Conservation (phyloP, 2,113 vertebrate species). For the Ageneiosus marmoratus region DNA sequence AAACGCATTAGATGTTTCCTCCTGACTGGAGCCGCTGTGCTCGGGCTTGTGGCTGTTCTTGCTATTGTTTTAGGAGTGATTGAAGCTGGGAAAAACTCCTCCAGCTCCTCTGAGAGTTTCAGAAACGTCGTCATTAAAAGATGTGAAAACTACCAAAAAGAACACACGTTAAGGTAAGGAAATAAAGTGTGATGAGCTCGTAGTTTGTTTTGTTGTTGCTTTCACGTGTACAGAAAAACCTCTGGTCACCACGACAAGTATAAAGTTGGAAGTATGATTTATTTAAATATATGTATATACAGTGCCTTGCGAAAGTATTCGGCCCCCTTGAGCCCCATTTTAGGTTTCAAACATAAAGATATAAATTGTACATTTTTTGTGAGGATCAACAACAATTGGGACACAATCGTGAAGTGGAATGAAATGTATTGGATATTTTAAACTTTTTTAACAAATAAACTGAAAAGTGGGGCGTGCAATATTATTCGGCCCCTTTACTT, state of each 20-base stretch:
- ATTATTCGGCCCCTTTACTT: too few relatives aligned
- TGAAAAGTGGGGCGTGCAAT: too few relatives aligned
- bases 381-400: too few relatives aligned
- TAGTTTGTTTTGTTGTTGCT: background rate
- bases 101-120: background rate
- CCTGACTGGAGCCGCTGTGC: background rate
- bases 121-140: conserved; percentile 1
- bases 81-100: background rate
- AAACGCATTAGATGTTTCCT: background rate
- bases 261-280: too few relatives aligned
- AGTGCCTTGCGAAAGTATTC: too few relatives aligned
- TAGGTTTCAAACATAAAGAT: too few relatives aligned
- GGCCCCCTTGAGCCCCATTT: too few relatives aligned
- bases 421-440: too few relatives aligned
- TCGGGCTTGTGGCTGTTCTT: background rate
- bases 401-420: too few relatives aligned
- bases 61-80: background rate
- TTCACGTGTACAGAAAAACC: background rate
- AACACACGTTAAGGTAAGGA: background rate
- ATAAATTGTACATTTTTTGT: too few relatives aligned
- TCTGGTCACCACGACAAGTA: background rate
- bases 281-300: too few relatives aligned
- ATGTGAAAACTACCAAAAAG: background rate
- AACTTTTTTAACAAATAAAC: too few relatives aligned
- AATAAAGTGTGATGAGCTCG: background rate